These are phyloP conservation scores for Meles meles DNA, from an alignment of 2,113 vertebrate species.

Conservation along the genomic window DNA sequence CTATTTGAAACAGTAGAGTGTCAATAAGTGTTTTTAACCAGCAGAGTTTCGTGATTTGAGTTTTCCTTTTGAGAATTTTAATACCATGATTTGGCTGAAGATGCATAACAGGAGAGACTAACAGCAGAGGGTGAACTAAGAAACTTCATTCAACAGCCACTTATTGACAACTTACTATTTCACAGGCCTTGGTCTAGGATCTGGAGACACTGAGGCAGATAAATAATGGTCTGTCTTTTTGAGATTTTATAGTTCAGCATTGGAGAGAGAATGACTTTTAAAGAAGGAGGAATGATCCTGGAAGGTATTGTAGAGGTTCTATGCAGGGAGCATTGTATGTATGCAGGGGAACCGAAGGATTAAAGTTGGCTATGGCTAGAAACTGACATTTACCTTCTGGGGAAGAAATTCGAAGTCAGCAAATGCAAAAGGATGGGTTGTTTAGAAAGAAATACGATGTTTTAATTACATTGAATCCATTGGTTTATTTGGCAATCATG, in stretches of 20 bases:
- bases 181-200: not conserved
- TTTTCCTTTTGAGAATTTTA: not conserved
- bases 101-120: not conserved
- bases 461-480: not conserved
- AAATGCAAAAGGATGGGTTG: not conserved
- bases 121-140: not conserved
- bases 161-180: too few relatives aligned
- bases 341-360: not conserved
- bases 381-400: not conserved
- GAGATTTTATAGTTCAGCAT: not conserved
- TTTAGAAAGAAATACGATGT: not conserved
- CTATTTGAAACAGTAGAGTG: not conserved
- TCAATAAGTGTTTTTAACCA: not conserved
- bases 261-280: not conserved
- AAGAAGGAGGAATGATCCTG: not conserved
- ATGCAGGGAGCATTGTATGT: not conserved
- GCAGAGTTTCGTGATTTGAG: not conserved
- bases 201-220: not conserved
- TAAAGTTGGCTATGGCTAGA: not conserved
- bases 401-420: not conserved
- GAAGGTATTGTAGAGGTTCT: not conserved
- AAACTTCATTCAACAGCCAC: not conserved
- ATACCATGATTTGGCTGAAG: not conserved
- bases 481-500: not conserved
- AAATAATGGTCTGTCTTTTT: not conserved